phyloP scores from a whole-genome alignment of 1,140 invertebrate species.

The Alviniconcha marisindica region DNA sequence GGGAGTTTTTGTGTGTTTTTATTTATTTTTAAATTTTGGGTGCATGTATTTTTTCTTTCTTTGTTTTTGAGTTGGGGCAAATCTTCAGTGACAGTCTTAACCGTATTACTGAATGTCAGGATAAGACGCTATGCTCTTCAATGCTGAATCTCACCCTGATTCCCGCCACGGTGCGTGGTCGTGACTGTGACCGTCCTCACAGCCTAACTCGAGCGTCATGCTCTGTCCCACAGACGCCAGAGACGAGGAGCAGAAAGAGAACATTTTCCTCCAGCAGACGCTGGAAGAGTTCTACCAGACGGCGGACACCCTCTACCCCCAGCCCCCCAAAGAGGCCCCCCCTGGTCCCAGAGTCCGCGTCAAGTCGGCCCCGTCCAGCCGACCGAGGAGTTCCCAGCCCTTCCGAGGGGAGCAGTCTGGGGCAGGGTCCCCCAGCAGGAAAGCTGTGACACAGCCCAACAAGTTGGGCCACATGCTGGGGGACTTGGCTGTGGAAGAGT shows the following conservation, averaged over 20 bases:
- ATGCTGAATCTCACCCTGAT: no score
- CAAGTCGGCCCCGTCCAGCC: slow-evolving; percentile 42
- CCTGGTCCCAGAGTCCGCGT: slow-evolving; percentile 27
- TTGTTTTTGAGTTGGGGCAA: no score
- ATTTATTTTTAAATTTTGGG: no score
- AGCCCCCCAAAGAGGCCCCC: slow-evolving; percentile 38
- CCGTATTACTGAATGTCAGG: no score
- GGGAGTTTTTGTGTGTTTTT: no score
- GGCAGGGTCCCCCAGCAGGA: background rate
- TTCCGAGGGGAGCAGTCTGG: background rate
- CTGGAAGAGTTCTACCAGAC: slow-evolving; percentile 65
- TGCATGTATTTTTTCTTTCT: no score
- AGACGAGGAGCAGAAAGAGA: slow-evolving; percentile 35
- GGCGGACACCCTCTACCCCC: slow-evolving; percentile 55
- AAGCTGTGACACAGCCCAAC: background rate
- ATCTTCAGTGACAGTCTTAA: no score
- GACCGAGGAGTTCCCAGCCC: background rate
- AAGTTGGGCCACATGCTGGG: background rate
- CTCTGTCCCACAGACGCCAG: background rate
- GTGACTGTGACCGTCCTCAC: no score
- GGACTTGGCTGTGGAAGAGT: background rate
- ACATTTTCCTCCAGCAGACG: slow-evolving; percentile 45
- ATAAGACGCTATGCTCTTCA: no score
- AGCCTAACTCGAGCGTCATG: no score
- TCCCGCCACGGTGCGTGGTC: no score